These are phyloP conservation scores for Rhagium mordax DNA, from an alignment of 2,888 invertebrate genomes.

Conservation along the genomic window DNA sequence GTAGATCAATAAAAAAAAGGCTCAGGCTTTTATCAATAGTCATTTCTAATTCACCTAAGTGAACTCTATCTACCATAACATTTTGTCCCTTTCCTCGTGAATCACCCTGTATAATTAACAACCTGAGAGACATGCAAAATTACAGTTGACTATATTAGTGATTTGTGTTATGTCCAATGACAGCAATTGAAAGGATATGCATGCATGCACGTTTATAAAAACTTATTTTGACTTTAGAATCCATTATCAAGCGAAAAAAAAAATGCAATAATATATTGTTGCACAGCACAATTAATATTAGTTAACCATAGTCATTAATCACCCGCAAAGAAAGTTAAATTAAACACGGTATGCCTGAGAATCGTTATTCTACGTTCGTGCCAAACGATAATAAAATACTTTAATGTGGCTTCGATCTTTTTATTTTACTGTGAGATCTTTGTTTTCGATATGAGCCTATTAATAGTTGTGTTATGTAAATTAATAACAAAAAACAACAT, in stretches of 20 bases:
- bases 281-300: conserved; percentile 31
- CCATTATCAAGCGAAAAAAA: conserved; percentile 9
- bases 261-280: conserved; percentile 30
- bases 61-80: too few relatives aligned
- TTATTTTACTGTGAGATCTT: conserved; percentile 36
- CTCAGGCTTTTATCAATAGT: too few relatives aligned
- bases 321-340: conserved; percentile 46
- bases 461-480: conserved; percentile 35
- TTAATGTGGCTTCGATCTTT: conserved; percentile 36
- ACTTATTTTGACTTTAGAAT: conserved; percentile 18
- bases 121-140: conserved; percentile 9
- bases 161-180: conserved; percentile 2
- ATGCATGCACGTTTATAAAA: neutral
- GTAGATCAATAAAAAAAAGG: too few relatives aligned
- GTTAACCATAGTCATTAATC: conserved; percentile 31
- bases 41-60: too few relatives aligned
- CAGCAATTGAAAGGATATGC: neutral
- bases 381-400: conserved; percentile 38
- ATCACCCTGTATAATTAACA: conserved; percentile 9
- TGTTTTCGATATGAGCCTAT: conserved; percentile 33
- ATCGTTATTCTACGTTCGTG: conserved; percentile 48
- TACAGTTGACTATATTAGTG: conserved; percentile 6
- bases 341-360: conserved; percentile 45
- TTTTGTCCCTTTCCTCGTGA: too few relatives aligned
- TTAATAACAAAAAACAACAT: conserved; percentile 28